Evolutionary conservation across 2,888 invertebrate genomes (phyloP), one percentile per base, ranked within the genome.

Genomic region (Monoplex corrugatus): DNA sequence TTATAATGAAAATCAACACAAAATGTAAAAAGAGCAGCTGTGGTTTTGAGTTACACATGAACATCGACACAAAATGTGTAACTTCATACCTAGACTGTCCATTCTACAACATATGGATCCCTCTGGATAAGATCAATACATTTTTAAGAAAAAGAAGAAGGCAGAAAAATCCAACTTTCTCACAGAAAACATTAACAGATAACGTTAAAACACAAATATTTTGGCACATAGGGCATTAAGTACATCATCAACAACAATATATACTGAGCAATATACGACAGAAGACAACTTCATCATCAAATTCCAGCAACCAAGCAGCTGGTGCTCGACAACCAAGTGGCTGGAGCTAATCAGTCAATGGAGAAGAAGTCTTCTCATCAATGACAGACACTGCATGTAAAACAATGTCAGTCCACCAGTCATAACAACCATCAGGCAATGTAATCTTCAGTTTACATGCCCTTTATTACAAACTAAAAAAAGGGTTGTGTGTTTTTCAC

Each of bases 201-300:
- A 19, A 6, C 6, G 6, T 72, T 19, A 72, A 72, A 72, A 23
- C 8, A 72, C 10, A 72, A 72, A 72, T 19, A 50, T 16, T 50
- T 50, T 50, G 16, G 50, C 16, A 23, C 28, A 23, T 57, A 23
- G 16, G 57, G 50, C 16, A 13, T 50, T 19, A 50, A 50, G 50
- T 5, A 57, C 2, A 5, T 28, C 3, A 5, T 8, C 2, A n/a
- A 63, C 32, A 35, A 63, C 63, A 38, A 16, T 2, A 50, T 44
- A 57, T 86, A 45, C 80, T 87, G 88, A 88, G 88, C 83, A 88
- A 88, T 68, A 44, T 23, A 83, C 83, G 87, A 88, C 88, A 88
- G 88, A 83, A 44, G 88, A 88, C 16, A 72, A 43, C 88, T 88
- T 16, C 28, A 82, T 32, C 83, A 68, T 38, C 83, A 68, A 88